Base-by-base conservation (phyloP, 1,140 invertebrate species). In the Bombus confusus region DNA sequence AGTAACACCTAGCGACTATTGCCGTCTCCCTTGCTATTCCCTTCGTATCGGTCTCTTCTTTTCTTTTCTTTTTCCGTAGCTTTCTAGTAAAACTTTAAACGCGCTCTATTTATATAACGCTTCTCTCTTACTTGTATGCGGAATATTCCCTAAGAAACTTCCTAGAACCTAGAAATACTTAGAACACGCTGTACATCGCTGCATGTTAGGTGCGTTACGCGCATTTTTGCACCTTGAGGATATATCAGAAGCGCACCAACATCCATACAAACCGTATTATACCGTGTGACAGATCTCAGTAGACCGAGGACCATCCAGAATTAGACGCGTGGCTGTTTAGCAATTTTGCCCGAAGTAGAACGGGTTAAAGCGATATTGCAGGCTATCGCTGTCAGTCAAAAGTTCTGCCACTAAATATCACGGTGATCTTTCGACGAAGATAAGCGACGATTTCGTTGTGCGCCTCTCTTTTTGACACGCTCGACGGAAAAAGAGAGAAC, bases 401-500 rank as follows among this genome's bases (percentile, higher is more conserved):
- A 80, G 68, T 69, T 78, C 47, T 18, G 31, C 41, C 69, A 69
- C 78, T 57, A 69, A 83, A 78, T 83, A 83, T 78, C 82, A 59
- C 82, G 47, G 12, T 59, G 74, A 57, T 83, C 64, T 78, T 78
- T 69, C 82, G 82, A 5, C 34, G 64, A 25, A 52, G 66, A 69
- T 22, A 34, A 47, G 8, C 41, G 10, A 15, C 15, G 37, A 43
- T 18, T 25, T 77, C 28, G n/a, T 28, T 10, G 47, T 22, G 47
- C 31, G n/a, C 13, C n/a, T 64, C n/a, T 31, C 15, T 66, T 18
- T 22, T 31, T 31, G n/a, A 31, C n/a, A 62, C 64, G 37, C 47
- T 25, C 31, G 9, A 31, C 9, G 25, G 5, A 18, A 3, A 37
- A n/a, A 62, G 25, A 57, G 66, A 28, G 41, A 22, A 22, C 18